These are phyloP conservation scores for Halesus radiatus DNA, from an alignment of 1,140 invertebrate species.

Conservation along the genomic window DNA sequence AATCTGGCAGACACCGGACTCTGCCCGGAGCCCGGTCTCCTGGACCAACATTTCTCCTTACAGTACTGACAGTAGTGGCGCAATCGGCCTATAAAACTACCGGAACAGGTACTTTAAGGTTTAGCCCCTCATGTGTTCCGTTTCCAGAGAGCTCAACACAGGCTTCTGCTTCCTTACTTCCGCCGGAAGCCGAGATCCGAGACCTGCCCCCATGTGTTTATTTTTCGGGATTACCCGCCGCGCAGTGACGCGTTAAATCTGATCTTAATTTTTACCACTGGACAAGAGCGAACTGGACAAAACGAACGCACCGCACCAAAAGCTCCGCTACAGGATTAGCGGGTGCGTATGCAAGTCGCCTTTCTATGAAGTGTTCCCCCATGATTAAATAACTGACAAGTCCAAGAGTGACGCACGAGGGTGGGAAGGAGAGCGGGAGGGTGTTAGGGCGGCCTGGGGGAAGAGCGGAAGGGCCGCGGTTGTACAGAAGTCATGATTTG, in stretches of 20 bases:
- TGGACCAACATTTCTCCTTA: too few relatives aligned
- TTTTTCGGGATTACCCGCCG: constrained; percentile 43
- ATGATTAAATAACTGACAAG: constrained; percentile 4
- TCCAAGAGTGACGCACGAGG: not conserved
- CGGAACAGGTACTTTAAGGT: constrained; percentile 51
- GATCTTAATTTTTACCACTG: not conserved
- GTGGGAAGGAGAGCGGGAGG: not conserved
- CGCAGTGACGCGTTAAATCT: constrained; percentile 43
- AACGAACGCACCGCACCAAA: not conserved
- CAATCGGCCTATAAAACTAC: constrained; percentile 43
- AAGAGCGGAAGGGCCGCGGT: not conserved
- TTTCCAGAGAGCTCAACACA: constrained; percentile 23
- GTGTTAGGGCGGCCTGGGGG: not conserved
- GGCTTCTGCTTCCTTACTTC: constrained; percentile 38
- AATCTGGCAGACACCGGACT: constrained; percentile 17
- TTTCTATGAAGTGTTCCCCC: not conserved
- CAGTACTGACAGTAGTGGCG: too few relatives aligned
- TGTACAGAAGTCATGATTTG: constrained; percentile 12
- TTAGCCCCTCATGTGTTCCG: constrained; percentile 34
- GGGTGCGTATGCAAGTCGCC: not conserved
- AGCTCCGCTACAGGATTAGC: not conserved
- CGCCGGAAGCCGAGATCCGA: constrained; percentile 22
- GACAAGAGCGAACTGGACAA: not conserved
- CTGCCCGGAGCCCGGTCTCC: not conserved
- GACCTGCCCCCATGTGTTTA: constrained; percentile 41